phyloP scores from a whole-genome alignment of 2,797 vertebrate genomes.

The Phrynocephalus vlangalii region DNA sequence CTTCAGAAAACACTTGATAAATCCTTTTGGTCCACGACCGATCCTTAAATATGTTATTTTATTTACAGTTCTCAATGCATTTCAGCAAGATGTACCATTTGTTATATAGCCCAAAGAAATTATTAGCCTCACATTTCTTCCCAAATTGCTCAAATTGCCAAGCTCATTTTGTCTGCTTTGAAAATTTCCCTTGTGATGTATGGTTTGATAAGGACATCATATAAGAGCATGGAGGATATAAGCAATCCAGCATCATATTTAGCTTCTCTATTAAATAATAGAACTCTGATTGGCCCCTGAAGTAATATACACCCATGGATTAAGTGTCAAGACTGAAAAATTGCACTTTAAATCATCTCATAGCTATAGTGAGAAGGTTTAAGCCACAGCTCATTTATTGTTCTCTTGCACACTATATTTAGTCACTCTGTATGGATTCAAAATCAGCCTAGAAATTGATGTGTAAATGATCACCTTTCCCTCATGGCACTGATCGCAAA shows the following conservation, averaged over 20 bases:
- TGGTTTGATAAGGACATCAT: background rate
- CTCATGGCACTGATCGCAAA: constrained; percentile 37
- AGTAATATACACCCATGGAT: constrained; percentile 49
- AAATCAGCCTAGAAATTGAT: constrained; percentile 37
- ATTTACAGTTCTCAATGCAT: background rate
- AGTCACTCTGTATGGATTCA: constrained; percentile 58
- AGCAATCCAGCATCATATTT: constrained; percentile 8
- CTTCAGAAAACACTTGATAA: background rate
- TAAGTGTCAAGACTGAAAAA: constrained; percentile 63
- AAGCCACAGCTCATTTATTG: constrained; percentile 44
- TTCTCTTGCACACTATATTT: constrained; percentile 61
- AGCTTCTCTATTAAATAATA: constrained; percentile 29
- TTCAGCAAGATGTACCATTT: background rate
- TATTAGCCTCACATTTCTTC: background rate
- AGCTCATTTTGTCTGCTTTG: background rate
- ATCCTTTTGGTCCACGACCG: constrained; percentile 1
- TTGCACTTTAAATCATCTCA: constrained; percentile 47
- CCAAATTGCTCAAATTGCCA: background rate
- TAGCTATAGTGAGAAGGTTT: constrained; percentile 38
- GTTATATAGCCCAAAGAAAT: constrained; percentile 4
- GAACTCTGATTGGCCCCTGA: constrained; percentile 3
- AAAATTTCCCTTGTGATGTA: background rate
- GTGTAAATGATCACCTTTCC: constrained; percentile 54
- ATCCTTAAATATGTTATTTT: background rate
- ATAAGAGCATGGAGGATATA: rapidly evolving